Conservation (phyloP, 2,888 invertebrate genomes). For the Platycheirus rosarum region DNA sequence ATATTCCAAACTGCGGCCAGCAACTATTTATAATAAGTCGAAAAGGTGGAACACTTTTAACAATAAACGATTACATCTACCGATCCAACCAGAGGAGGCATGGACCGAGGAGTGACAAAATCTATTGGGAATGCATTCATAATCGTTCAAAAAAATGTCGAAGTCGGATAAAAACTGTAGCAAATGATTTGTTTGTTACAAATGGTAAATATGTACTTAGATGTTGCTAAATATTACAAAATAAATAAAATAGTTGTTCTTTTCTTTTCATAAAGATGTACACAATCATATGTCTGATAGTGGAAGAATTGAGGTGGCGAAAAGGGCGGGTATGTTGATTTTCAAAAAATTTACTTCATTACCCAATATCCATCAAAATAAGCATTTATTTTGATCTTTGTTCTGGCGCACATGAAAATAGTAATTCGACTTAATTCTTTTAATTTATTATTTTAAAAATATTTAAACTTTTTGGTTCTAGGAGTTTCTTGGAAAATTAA, state of each 20-base stretch:
- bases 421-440: background rate
- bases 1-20: slow-evolving; percentile 80
- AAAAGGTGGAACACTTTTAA: slow-evolving; percentile 81
- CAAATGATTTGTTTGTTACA: slow-evolving; percentile 81
- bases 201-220: slow-evolving; percentile 81
- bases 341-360: slow-evolving; percentile 79
- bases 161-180: slow-evolving; percentile 82
- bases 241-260: too few relatives aligned
- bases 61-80: slow-evolving; percentile 81
- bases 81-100: slow-evolving; percentile 82
- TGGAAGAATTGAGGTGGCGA: slow-evolving; percentile 80
- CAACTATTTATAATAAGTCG: slow-evolving; percentile 82
- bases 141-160: slow-evolving; percentile 82
- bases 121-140: slow-evolving; percentile 83
- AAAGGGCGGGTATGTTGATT: slow-evolving; percentile 79
- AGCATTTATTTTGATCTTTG: slow-evolving; percentile 1
- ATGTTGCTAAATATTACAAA: too few relatives aligned
- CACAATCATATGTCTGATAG: slow-evolving; percentile 81
- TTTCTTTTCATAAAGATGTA: slow-evolving; percentile 77
- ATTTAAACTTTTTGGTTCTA: too few relatives aligned
- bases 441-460: background rate
- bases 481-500: too few relatives aligned
- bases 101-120: slow-evolving; percentile 80
- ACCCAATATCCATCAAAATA: slow-evolving; percentile 71
- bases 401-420: background rate